phyloP scores from a whole-genome alignment of 2,797 vertebrate genomes.

The Diplodus sargus region DNA sequence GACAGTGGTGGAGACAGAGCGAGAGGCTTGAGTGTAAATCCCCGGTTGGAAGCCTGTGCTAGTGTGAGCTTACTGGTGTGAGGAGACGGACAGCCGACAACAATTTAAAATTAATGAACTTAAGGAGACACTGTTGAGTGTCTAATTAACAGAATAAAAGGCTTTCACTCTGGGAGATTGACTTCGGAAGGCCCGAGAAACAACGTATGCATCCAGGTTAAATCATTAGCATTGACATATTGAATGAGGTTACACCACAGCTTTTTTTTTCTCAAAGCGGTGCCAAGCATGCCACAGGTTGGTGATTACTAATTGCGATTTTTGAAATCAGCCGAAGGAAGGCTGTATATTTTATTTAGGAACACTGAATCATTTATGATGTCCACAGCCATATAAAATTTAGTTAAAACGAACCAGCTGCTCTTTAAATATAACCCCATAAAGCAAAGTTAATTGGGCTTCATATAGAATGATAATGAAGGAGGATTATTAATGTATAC shows the following conservation, averaged over 20 bases:
- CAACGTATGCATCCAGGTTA: slow-evolving; percentile 66
- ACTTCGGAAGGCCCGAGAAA: slow-evolving; percentile 42
- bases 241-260: slow-evolving; percentile 61
- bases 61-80: slow-evolving; percentile 38
- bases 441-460: slow-evolving; percentile 34
- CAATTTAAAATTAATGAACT: slow-evolving; percentile 77
- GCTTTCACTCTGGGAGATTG: slow-evolving; percentile 51
- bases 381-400: slow-evolving; percentile 39
- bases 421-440: slow-evolving; percentile 53
- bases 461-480: slow-evolving; percentile 53
- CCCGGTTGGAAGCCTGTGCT: slow-evolving; percentile 35
- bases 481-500: slow-evolving; percentile 36
- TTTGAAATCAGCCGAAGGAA: slow-evolving; percentile 42
- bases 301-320: slow-evolving; percentile 59
- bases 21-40: slow-evolving; percentile 16
- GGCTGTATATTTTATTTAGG: slow-evolving; percentile 67
- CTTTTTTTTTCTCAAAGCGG: slow-evolving; percentile 38
- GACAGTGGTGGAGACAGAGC: slow-evolving; percentile 34
- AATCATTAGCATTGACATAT: slow-evolving; percentile 68
- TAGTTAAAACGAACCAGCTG: slow-evolving; percentile 51
- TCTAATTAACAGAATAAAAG: slow-evolving; percentile 75
- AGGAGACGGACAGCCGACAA: slow-evolving; percentile 42
- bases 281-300: slow-evolving; percentile 49
- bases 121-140: slow-evolving; percentile 58
- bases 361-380: slow-evolving; percentile 69